Conservation (phyloP, 2,797 vertebrate genomes). For the Macropus fuliginosus region DNA sequence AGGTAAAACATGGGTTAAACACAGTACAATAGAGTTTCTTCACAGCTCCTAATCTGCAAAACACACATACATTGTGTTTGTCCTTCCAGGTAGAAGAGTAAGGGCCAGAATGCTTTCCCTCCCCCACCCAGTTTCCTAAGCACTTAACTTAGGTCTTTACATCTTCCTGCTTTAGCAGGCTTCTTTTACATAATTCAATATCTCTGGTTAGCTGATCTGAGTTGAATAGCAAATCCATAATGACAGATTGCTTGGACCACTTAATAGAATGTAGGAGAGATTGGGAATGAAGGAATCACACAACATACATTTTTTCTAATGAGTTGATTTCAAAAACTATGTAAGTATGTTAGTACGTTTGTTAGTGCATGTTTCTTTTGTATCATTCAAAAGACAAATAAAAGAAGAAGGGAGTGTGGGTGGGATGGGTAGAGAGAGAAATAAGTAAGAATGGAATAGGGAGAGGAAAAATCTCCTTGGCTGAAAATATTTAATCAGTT, state of each 20-base stretch:
- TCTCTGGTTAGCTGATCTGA: slow-evolving; percentile 26
- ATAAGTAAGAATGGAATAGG: neutral
- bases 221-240: slow-evolving; percentile 4
- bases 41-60: slow-evolving; percentile 51
- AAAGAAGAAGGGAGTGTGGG: neutral
- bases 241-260: neutral
- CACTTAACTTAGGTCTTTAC: slow-evolving; percentile 48
- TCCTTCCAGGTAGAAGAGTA: slow-evolving; percentile 61
- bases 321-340: slow-evolving; percentile 10
- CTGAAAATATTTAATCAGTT: neutral
- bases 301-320: slow-evolving; percentile 9
- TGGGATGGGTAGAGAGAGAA: neutral
- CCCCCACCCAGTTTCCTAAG: slow-evolving; percentile 60
- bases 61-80: slow-evolving; percentile 45
- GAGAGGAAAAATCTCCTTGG: neutral
- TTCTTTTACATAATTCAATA: slow-evolving; percentile 47
- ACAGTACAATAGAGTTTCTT: slow-evolving; percentile 70
- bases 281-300: slow-evolving; percentile 26
- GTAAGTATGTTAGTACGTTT: neutral
- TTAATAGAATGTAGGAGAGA: slow-evolving; percentile 1
- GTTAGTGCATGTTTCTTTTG: neutral
- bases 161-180: slow-evolving; percentile 41
- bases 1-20: slow-evolving; percentile 73
- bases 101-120: slow-evolving; percentile 53
- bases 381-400: neutral